Percentiles rank a stretch among this genome's conserved stretches.
phyloP scores from a whole-genome alignment of 2,797 vertebrate species.

The Enteromius anoplus region DNA sequence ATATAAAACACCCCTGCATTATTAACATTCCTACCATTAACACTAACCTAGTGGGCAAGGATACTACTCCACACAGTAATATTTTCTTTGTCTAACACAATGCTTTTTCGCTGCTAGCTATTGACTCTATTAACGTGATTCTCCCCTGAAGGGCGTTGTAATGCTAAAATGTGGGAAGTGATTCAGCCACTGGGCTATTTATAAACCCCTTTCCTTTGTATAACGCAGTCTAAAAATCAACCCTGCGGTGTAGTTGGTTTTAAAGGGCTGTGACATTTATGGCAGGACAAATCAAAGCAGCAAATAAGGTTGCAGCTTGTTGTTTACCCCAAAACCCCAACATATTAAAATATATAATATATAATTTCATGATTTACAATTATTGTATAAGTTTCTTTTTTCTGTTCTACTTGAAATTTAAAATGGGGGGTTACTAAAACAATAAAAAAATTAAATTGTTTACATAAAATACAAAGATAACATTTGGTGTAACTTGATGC shows the following conservation, averaged over 20 bases:
- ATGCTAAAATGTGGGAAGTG: constrained; percentile 37
- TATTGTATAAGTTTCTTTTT: not conserved
- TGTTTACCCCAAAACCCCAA: not conserved
- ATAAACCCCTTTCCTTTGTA: constrained; percentile 29
- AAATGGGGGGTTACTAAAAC: not conserved
- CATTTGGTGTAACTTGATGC: too few species aligned
- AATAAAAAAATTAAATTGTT: too few species aligned
- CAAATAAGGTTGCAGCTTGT: not conserved
- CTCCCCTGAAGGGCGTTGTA: constrained; percentile 25
- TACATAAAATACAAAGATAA: too few species aligned
- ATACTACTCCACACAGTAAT: constrained; percentile 53
- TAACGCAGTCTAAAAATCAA: constrained; percentile 1
- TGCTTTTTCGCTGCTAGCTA: constrained; percentile 47
- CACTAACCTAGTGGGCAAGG: constrained; percentile 48
- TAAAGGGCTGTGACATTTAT: constrained; percentile 12
- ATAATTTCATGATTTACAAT: not conserved
- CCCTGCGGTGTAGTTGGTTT: constrained; percentile 10
- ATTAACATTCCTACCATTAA: constrained; percentile 55
- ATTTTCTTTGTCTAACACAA: constrained; percentile 58
- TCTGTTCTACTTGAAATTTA: not conserved
- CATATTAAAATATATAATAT: not conserved
- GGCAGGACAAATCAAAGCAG: not conserved
- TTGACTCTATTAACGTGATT: constrained; percentile 40
- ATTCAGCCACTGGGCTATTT: constrained; percentile 48
- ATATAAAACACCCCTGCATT: constrained; percentile 55